Conservation (phyloP, 2,797 vertebrate genomes). For the Halcyon chelicuti region DNA sequence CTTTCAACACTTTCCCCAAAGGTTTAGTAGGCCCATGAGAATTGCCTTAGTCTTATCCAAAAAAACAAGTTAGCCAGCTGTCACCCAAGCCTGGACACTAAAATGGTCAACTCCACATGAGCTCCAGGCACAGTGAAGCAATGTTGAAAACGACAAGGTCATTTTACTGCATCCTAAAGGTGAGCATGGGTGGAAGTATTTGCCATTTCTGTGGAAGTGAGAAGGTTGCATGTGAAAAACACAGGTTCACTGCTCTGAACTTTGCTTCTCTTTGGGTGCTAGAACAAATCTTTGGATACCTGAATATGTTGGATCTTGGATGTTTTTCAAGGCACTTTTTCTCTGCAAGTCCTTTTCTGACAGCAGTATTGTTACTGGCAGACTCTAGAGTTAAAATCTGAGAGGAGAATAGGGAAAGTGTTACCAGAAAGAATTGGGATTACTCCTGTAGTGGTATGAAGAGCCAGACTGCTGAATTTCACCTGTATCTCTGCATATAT, state of each 20-base stretch:
- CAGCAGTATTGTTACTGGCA: background rate
- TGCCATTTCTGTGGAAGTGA: background rate
- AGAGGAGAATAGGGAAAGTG: background rate
- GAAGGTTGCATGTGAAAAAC: background rate
- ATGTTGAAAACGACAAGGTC: background rate
- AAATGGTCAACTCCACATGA: background rate
- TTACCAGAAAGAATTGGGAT: background rate
- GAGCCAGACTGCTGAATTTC: background rate
- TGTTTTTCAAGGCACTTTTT: background rate
- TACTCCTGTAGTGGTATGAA: background rate
- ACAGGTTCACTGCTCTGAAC: background rate
- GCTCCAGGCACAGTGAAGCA: background rate
- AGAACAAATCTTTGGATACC: background rate
- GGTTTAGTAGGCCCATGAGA: background rate
- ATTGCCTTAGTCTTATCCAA: background rate
- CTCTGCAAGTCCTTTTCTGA: accelerated
- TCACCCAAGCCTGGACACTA: background rate
- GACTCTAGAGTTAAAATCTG: background rate
- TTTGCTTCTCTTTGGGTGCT: background rate
- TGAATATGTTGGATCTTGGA: background rate
- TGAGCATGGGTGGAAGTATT: background rate
- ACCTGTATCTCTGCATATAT: background rate
- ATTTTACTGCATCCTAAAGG: background rate
- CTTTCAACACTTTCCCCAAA: background rate
- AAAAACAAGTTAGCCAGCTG: background rate